A percentile compares a stretch with the other conserved stretches of the same genome.
phyloP scores from a whole-genome alignment of 2,797 vertebrate genomes.

The Sebastes nivosus region DNA sequence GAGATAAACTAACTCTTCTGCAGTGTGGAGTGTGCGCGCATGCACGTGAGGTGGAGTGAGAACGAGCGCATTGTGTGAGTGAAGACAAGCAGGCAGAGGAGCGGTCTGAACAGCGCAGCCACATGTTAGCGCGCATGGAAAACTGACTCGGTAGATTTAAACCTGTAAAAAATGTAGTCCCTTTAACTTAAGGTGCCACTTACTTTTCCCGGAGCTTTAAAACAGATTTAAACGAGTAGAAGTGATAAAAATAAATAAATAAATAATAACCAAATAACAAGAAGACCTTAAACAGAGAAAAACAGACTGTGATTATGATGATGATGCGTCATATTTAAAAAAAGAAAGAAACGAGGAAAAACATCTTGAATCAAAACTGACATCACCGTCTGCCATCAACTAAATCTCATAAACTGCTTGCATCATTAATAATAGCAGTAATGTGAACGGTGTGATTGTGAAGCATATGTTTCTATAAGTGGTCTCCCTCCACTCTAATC shows the following conservation, averaged over 20 bases:
- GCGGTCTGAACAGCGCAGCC: too few relatives aligned
- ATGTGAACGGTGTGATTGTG: conserved; percentile 57
- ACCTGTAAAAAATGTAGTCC: too few relatives aligned
- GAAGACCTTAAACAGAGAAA: not conserved
- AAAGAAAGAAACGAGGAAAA: not conserved
- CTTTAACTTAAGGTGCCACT: not conserved
- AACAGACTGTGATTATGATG: not conserved
- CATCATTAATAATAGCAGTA: conserved; percentile 60
- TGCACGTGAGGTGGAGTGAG: too few relatives aligned
- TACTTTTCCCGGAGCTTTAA: not conserved
- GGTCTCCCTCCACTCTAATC: conserved; percentile 72
- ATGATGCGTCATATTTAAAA: not conserved
- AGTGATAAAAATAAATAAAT: not conserved
- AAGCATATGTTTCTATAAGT: conserved; percentile 76
- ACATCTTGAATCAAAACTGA: not conserved
- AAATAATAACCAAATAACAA: not conserved
- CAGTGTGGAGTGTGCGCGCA: too few relatives aligned
- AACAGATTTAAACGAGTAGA: not conserved
- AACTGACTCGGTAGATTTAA: too few relatives aligned
- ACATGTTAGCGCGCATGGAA: too few relatives aligned
- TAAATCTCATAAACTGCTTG: conserved; percentile 49
- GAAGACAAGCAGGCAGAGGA: too few relatives aligned
- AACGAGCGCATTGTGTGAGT: too few relatives aligned
- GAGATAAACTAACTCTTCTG: too few relatives aligned
- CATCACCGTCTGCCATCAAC: conserved; percentile 6